Evolutionary conservation across 2,113 vertebrate genomes (phyloP).

Genomic region (Todiramphus chloris): DNA sequence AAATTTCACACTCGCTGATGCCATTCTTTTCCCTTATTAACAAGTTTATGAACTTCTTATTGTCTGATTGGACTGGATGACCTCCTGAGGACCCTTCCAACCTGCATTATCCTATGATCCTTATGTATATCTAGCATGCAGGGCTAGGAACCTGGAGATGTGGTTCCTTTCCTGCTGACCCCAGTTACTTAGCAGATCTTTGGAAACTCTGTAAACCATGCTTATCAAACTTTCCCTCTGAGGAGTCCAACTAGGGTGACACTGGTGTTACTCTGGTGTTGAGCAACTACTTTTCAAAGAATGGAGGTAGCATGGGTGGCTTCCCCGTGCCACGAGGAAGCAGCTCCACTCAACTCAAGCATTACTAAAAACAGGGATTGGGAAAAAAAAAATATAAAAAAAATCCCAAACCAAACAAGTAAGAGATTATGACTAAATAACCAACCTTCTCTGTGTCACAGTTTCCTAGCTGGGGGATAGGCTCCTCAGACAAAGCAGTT

Average conservation of each 20-base stretch:
- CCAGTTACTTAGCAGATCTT: background rate
- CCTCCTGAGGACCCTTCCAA: background rate
- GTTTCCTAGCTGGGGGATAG: background rate
- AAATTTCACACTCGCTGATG: background rate
- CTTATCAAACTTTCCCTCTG: background rate
- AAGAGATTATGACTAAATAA: background rate
- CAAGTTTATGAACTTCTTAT: background rate
- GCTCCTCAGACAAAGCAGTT: background rate
- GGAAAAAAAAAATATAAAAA: background rate
- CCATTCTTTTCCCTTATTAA: background rate
- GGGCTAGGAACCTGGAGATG: background rate
- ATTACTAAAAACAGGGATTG: background rate
- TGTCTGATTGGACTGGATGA: background rate
- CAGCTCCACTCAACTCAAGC: accelerated
- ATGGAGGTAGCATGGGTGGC: background rate
- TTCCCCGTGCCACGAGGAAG: background rate
- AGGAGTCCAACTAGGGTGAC: background rate
- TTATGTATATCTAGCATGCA: accelerated
- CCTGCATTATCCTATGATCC: background rate
- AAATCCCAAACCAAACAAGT: background rate
- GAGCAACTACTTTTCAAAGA: background rate
- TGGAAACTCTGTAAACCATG: background rate
- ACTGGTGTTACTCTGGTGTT: background rate
- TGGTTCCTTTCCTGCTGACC: background rate
- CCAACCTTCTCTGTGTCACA: background rate